Base-by-base conservation (phyloP, 2,888 invertebrate genomes). In the Desoria tigrina region DNA sequence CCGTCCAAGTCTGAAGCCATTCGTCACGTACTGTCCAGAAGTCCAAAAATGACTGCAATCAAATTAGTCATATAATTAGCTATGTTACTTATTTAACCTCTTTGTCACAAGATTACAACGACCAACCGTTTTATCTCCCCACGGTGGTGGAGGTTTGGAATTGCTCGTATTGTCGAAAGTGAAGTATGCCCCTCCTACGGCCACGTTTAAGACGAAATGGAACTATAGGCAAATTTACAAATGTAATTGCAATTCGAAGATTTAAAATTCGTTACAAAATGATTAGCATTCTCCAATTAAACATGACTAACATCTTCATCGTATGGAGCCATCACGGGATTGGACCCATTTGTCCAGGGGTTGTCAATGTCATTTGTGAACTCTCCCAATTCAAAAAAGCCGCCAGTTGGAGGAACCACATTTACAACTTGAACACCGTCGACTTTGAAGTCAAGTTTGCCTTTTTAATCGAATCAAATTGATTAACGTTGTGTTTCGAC, bases 121-220 rank as follows among this genome's bases (percentile, higher is more conserved):
- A n/a, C n/a, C n/a, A n/a, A n/a, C n/a, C n/a, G n/a, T n/a, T n/a
- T n/a, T n/a, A n/a, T n/a, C n/a, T n/a, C n/a, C n/a, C n/a, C n/a
- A n/a, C n/a, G n/a, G n/a, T n/a, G n/a, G n/a, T n/a, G n/a, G n/a
- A n/a, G n/a, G n/a, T n/a, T n/a, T n/a, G n/a, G n/a, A n/a, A n/a
- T n/a, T n/a, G n/a, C n/a, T n/a, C n/a, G n/a, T n/a, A n/a, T n/a
- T 84, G 56, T 81, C 81, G 73, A 87, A 87, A 1, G 86, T 85
- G 82, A 88, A 88, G 79, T 82, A 88, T n/a, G 82, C 83, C 55
- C 88, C 88, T 11, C 88, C 88, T 23, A 87, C 84, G 65, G 88
- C 88, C 66, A 88, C 76, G 79, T 87, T 88, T 70, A 88, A 80
- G 60, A 88, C 83, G 37, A 89, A 77, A 79, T 79, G 80, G 75